Base-by-base conservation (phyloP, 2,113 vertebrate species). In the Pterocles gutturalis region DNA sequence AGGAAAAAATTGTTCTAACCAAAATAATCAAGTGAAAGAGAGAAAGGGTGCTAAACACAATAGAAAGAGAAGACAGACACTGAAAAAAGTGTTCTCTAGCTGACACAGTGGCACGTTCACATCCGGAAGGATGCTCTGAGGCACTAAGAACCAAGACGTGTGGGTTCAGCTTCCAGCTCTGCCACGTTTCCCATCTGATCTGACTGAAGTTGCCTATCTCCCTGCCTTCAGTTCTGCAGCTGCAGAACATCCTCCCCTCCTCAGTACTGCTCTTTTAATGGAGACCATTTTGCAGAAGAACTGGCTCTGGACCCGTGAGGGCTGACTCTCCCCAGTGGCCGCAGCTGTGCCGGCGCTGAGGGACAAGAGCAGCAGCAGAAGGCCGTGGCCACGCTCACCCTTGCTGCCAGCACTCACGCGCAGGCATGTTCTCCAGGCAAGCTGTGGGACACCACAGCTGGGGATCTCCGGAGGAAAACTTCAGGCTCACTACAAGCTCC, bases 371-470 rank as follows among this genome's bases (percentile, higher is more conserved):
- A 34, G 14, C 4, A 8, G 17, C 46, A 83, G 36, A 19, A 91
- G 16, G 10, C 20, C 72, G 43, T 49, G 61, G 21, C 24, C n/a
- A 17, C 3, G 7, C 33, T 57, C n/a, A 22, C 17, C 1, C 13
- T 70, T 70, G 29, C 61, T 3, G 1, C 14, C 45, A 64, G 9
- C 14, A 7, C 29, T 34, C 28, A 17, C 0, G 0, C 29, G 28
- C 6, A 54, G 54, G 13, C 20, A 16, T 13, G 21, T 46, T 36
- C 6, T 61, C 33, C 20, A 33, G 45, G 54, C 12, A 13, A 65
- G 79, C 38, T 49, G 13, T 33, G 48, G 45, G 26, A 71, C 33
- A 58, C 4, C 38, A 82, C 34, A 65, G 8, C 12, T 17, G 17
- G 31, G 8, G 7, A 5, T 34, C 13, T 67, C 24, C 62, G 11